phyloP scores from a whole-genome alignment of 2,888 invertebrate species.

The Thecocarcelia acutangulata region DNA sequence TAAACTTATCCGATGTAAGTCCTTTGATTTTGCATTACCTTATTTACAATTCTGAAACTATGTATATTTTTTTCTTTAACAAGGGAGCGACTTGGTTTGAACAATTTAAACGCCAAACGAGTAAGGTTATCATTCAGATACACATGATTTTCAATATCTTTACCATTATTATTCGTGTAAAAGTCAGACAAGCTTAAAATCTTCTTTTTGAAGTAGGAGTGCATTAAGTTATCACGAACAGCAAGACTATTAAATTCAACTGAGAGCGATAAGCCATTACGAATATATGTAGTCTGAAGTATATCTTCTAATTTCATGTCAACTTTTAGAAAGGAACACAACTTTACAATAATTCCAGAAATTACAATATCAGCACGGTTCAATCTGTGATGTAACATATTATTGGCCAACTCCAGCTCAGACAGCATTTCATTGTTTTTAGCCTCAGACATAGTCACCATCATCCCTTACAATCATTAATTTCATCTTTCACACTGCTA shows the following conservation, averaged over 20 bases:
- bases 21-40: not conserved
- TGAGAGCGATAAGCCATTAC: not conserved
- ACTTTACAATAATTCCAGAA: not conserved
- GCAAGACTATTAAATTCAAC: conserved; percentile 19
- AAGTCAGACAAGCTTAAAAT: not conserved
- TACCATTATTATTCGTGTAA: not conserved
- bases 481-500: no score
- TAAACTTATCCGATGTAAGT: not conserved
- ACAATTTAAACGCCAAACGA: conserved; percentile 6
- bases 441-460: no score
- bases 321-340: not conserved
- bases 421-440: no score
- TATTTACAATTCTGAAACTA: conserved; percentile 5
- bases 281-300: not conserved
- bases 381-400: conserved; percentile 2
- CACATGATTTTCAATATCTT: conserved; percentile 16
- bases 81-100: not conserved
- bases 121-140: conserved; percentile 31
- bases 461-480: no score
- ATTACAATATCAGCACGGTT: conserved; percentile 10
- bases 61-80: conserved; percentile 8
- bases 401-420: conserved; percentile 8
- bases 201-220: conserved; percentile 5
- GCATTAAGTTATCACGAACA: conserved; percentile 6
- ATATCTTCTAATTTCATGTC: not conserved